Percentiles rank a stretch among this genome's conserved stretches.
Conservation (phyloP, 2,888 invertebrate genomes). For the Nemapogon koenigi region DNA sequence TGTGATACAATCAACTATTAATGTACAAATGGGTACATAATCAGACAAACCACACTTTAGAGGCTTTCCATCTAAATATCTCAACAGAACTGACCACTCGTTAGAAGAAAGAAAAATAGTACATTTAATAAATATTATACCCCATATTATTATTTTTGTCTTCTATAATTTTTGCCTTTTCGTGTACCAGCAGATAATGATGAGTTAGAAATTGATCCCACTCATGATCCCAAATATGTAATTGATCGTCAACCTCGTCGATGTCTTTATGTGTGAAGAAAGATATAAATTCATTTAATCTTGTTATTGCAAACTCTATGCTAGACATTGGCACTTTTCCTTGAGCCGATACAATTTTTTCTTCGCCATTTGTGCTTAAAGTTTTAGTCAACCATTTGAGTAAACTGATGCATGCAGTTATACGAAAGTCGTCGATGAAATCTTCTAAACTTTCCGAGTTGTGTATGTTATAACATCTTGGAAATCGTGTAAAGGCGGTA, state of each 20-base stretch:
- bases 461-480: constrained; percentile 85
- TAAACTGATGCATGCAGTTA: constrained; percentile 86
- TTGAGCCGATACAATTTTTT: constrained; percentile 55
- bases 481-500: constrained; percentile 81
- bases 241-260: constrained; percentile 73
- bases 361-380: constrained; percentile 60
- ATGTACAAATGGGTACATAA: too few species aligned
- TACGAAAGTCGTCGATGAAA: constrained; percentile 87
- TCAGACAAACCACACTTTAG: too few species aligned
- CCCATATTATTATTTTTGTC: constrained; percentile 33
- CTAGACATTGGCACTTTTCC: constrained; percentile 78
- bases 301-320: constrained; percentile 81
- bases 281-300: constrained; percentile 79
- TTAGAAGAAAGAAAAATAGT: constrained; percentile 21
- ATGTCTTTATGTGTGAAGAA: constrained; percentile 77
- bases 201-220: constrained; percentile 87
- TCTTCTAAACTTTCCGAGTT: constrained; percentile 82
- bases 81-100: too few species aligned
- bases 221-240: constrained; percentile 79
- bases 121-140: too few species aligned
- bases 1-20: too few species aligned
- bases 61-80: too few species aligned
- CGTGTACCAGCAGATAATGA: constrained; percentile 71
- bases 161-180: constrained; percentile 59
- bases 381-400: constrained; percentile 77